Evolutionary conservation across 2,113 vertebrate species (phyloP), one percentile per base, ranked within the genome.

Genomic region (Micromys minutus): DNA sequence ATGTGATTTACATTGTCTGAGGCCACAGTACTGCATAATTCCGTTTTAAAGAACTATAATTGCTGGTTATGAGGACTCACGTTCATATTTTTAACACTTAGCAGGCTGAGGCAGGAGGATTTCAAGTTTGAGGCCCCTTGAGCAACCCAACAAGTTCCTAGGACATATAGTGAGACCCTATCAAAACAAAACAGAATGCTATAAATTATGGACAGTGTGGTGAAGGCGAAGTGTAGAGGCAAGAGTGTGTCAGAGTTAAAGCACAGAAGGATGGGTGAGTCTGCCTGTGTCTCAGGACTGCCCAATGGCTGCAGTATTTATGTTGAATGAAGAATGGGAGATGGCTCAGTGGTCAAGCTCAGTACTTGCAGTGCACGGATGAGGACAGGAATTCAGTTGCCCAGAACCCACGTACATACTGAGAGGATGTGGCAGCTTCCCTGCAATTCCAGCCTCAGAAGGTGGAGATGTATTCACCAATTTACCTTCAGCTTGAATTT

Each of bases 1-100:
- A 52, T 42, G 29, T 39, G 45, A 88, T 55, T 90, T 65, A 88
- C 50, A 42, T 22, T 93, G n/a, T 22, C 67, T 89, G 81, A 83
- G 9, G n/a, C 67, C 81, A 80, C 29, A 85, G 31, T 31, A 89
- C 5, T 79, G 7, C 90, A 34, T 74, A 89, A 87, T 67, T 67
- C 57, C 72, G 96, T 85, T 84, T 91, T 79, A 75, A 95, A 80
- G 36, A 94, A 94, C 39, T 81, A 93, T 4, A 87, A n/a, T 22
- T 90, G 90, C 65, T 34, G 12, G 42, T 15, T 10, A 7, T 36
- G 63, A 47, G 26, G 50, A 52, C 52, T 71, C 4, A 26, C 4
- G 36, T 16, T 34, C 45, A 16, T 63, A 84, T 61, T 36, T 21
- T 24, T 10, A 50, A 42, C 79, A 84, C 15, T 31, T 1, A n/a